Conservation (phyloP, 2,797 vertebrate species). For the Sebastes wilsoni region DNA sequence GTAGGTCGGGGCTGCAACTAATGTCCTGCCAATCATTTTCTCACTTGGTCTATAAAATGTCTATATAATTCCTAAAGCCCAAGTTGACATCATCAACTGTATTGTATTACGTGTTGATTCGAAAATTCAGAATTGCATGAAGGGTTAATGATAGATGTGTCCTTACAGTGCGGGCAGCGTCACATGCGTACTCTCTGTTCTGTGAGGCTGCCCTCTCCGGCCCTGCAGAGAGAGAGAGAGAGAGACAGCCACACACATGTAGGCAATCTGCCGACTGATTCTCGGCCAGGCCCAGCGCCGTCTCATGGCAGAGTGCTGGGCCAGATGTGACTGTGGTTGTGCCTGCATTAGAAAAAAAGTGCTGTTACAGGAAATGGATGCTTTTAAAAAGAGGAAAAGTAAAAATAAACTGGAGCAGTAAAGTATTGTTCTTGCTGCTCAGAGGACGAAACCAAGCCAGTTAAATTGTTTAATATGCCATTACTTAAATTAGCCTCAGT, state of each 20-base stretch:
- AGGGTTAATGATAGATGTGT: constrained; percentile 57
- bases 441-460: constrained; percentile 59
- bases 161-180: constrained; percentile 11
- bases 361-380: constrained; percentile 81
- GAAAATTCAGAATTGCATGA: constrained; percentile 73
- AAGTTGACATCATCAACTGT: background rate
- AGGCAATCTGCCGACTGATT: constrained; percentile 77
- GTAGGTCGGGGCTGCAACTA: too few relatives aligned
- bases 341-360: constrained; percentile 80
- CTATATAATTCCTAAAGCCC: background rate
- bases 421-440: constrained; percentile 69
- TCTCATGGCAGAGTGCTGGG: constrained; percentile 76
- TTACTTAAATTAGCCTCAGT: constrained; percentile 63
- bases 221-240: constrained; percentile 57
- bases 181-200: constrained; percentile 33
- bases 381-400: constrained; percentile 65
- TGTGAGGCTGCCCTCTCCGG: constrained; percentile 53
- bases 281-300: constrained; percentile 74
- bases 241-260: constrained; percentile 75
- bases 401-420: constrained; percentile 43
- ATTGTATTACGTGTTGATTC: constrained; percentile 36
- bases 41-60: background rate
- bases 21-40: background rate
- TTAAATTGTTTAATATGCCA: constrained; percentile 71
- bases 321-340: constrained; percentile 87